Conservation (phyloP, 2,797 vertebrate genomes). For the Botia almorhae region DNA sequence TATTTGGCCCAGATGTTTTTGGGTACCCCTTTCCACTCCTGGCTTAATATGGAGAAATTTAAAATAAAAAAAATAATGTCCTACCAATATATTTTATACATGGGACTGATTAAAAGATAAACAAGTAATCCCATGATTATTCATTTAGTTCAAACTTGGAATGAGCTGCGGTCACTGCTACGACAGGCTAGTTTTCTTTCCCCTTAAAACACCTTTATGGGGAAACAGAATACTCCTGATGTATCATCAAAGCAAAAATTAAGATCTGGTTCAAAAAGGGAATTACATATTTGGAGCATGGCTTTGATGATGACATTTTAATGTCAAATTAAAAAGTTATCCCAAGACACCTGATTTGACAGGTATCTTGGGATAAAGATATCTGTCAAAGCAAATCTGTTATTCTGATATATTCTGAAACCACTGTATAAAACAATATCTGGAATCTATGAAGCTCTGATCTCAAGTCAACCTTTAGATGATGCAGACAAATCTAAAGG, state of each 20-base stretch:
- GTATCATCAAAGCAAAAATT: not conserved
- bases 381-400: not conserved
- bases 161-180: not conserved
- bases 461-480: not conserved
- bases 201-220: slow-evolving; percentile 3
- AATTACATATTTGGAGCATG: too few species aligned
- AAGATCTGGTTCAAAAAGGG: too few species aligned
- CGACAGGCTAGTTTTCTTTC: not conserved
- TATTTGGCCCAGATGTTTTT: slow-evolving; percentile 1
- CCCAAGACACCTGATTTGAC: not conserved
- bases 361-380: too few species aligned
- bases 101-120: not conserved
- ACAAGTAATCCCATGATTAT: not conserved
- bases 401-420: not conserved
- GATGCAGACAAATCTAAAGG: not conserved
- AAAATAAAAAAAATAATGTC: not conserved
- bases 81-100: not conserved
- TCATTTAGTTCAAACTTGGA: not conserved
- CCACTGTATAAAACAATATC: not conserved
- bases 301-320: not conserved
- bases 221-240: not conserved
- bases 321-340: not conserved
- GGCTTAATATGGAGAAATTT: slow-evolving; percentile 1
- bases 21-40: not conserved
- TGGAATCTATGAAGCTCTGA: not conserved